phyloP scores from a whole-genome alignment of 2,888 invertebrate species.

The Cylindroiulus punctatus region DNA sequence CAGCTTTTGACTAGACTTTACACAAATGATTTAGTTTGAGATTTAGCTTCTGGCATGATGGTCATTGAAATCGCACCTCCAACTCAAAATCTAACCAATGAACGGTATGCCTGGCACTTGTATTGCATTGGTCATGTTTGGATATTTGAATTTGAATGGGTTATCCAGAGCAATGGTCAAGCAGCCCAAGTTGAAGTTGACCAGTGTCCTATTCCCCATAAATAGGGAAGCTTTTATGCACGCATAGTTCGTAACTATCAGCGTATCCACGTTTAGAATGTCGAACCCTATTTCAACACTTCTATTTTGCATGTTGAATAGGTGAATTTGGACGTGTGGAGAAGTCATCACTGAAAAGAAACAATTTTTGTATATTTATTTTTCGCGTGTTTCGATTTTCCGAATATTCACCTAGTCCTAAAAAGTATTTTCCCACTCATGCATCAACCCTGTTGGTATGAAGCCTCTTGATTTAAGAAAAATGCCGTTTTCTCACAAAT shows the following conservation, averaged over 20 bases:
- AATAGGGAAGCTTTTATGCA: neutral
- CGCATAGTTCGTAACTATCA: neutral
- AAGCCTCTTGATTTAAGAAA: no score
- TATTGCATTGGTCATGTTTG: neutral
- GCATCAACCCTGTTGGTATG: no score
- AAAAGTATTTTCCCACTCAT: no score
- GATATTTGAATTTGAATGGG: neutral
- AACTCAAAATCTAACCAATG: neutral
- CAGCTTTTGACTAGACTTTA: neutral
- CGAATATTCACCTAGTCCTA: neutral
- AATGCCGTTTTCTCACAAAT: no score
- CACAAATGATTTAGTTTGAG: neutral
- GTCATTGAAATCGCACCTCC: no score
- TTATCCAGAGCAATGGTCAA: neutral
- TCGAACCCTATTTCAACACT: neutral
- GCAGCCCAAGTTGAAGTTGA: neutral
- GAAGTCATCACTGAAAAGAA: conserved; percentile 36
- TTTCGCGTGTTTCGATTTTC: neutral
- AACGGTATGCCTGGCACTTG: neutral
- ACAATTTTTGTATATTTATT: neutral
- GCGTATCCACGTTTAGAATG: neutral
- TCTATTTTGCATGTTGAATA: neutral
- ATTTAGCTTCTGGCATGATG: neutral
- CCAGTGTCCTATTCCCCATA: no score
- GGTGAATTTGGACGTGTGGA: neutral